Conservation (phyloP, 1,140 invertebrate species). For the Trialeurodes vaporariorum region DNA sequence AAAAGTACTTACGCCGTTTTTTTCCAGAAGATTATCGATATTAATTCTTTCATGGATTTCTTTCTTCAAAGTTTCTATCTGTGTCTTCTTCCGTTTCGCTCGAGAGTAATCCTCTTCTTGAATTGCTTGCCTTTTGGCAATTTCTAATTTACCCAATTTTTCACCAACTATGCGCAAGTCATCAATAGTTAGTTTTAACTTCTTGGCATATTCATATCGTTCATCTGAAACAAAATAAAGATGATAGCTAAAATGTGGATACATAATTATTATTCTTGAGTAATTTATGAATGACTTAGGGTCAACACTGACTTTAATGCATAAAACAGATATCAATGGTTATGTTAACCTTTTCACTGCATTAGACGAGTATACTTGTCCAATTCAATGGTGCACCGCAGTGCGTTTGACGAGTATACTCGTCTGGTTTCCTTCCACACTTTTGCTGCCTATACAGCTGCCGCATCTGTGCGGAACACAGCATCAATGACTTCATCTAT, state of each 20-base stretch:
- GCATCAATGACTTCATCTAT: no score
- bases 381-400: no score
- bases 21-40: constrained; percentile 65
- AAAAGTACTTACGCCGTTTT: constrained; percentile 53
- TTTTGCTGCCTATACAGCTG: no score
- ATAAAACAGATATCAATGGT: no score
- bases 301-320: no score
- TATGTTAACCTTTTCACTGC: no score
- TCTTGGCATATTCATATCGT: constrained; percentile 82
- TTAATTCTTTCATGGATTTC: constrained; percentile 56
- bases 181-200: constrained; percentile 71
- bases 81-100: constrained; percentile 74
- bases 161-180: constrained; percentile 74
- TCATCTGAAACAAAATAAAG: constrained; percentile 48
- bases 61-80: constrained; percentile 68
- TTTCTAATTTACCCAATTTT: constrained; percentile 74
- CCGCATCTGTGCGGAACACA: no score
- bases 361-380: no score
- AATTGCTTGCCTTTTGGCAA: constrained; percentile 83
- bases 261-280: no score
- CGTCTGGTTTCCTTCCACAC: no score
- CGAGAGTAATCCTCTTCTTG: constrained; percentile 82
- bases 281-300: no score
- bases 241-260: background rate
- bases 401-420: no score